phyloP scores from a whole-genome alignment of 2,113 vertebrate genomes.

The Pelusios castaneus region DNA sequence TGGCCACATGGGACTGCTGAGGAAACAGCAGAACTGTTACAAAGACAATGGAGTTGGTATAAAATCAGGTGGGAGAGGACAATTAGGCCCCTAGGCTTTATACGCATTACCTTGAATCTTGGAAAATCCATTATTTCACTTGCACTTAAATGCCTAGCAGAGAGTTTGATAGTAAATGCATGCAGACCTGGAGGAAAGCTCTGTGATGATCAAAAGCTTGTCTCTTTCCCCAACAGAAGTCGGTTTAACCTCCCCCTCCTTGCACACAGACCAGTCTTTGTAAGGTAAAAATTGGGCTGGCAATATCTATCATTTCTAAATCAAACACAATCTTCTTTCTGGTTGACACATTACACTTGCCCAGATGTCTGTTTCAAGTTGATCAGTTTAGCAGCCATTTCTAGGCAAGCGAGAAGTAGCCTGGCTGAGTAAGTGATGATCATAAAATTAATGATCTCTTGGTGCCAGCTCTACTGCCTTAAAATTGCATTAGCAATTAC shows the following conservation, averaged over 20 bases:
- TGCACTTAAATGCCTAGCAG: background rate
- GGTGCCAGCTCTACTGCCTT: conserved; percentile 19
- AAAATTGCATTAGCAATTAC: conserved; percentile 40
- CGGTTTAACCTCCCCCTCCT: background rate
- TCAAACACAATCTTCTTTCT: background rate
- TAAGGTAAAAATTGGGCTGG: background rate
- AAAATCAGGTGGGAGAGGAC: background rate
- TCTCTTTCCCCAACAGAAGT: background rate
- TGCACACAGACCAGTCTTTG: background rate
- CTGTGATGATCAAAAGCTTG: background rate
- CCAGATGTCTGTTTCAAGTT: conserved; percentile 24
- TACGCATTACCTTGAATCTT: background rate
- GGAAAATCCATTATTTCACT: background rate
- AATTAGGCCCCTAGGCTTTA: background rate
- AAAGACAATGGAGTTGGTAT: background rate
- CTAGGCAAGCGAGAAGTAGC: background rate
- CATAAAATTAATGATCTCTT: conserved; percentile 44
- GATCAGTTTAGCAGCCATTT: background rate
- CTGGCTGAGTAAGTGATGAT: background rate
- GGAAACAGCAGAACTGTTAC: background rate
- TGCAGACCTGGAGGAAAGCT: background rate
- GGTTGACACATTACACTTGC: conserved; percentile 11
- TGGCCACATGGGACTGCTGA: background rate
- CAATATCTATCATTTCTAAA: background rate
- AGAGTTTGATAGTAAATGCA: background rate